Percentiles rank a stretch among this genome's conserved stretches.
phyloP scores from a whole-genome alignment of 2,113 vertebrate genomes.

The Leptosomus discolor region DNA sequence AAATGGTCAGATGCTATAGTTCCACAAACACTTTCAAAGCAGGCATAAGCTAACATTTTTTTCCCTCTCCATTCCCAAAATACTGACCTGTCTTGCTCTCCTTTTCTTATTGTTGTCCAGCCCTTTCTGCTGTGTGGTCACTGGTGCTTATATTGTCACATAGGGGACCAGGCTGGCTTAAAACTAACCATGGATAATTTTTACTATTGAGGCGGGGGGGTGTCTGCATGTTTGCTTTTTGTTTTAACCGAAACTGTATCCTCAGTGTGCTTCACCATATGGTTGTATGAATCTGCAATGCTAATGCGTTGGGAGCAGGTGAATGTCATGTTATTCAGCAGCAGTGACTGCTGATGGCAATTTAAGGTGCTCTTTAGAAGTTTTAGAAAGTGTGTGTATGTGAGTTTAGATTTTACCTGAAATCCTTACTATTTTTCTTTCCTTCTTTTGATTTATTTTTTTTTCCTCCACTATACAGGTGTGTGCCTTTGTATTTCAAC shows the following conservation, averaged over 20 bases:
- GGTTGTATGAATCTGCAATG: neutral
- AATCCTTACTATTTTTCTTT: neutral
- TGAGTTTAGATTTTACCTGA: neutral
- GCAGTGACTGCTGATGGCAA: neutral
- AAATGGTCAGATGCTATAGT: neutral
- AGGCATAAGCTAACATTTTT: neutral
- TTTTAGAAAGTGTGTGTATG: neutral
- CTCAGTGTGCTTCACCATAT: neutral
- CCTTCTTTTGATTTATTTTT: neutral
- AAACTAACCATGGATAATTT: neutral
- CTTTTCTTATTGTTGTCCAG: neutral
- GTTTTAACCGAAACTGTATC: neutral
- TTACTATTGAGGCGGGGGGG: rapidly evolving
- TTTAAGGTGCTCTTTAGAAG: neutral
- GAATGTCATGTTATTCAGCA: rapidly evolving
- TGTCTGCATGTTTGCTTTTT: neutral
- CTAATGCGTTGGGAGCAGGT: neutral
- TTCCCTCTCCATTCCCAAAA: neutral
- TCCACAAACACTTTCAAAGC: neutral
- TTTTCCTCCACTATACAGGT: rapidly evolving
- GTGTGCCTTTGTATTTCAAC: neutral
- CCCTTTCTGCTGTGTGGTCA: neutral
- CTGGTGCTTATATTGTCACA: neutral
- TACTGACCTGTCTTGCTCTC: neutral
- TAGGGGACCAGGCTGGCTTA: neutral